Evolutionary conservation across 2,888 invertebrate genomes (phyloP).

Genomic region (Nephrotoma flavescens): DNA sequence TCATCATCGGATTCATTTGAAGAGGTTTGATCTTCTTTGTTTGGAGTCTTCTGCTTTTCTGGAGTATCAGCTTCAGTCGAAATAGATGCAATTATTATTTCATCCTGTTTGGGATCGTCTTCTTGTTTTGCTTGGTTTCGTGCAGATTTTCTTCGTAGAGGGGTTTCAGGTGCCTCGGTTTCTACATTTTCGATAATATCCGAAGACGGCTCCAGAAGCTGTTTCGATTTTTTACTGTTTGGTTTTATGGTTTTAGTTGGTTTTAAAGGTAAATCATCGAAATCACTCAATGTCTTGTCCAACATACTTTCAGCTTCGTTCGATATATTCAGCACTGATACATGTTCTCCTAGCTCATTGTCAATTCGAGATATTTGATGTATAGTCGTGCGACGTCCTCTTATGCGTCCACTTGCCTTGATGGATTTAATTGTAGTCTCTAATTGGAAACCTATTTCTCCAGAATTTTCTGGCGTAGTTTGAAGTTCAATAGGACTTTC

Average conservation of each 20-base stretch:
- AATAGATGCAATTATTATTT: neutral
- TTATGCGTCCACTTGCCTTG: neutral
- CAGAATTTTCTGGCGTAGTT: neutral
- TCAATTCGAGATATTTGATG: neutral
- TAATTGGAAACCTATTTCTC: neutral
- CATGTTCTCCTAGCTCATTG: neutral
- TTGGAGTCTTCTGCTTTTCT: neutral
- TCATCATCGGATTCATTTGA: slow-evolving; percentile 17
- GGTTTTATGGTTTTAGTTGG: neutral
- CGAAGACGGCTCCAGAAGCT: neutral
- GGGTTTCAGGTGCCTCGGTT: neutral
- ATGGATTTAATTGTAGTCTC: neutral
- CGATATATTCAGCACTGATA: neutral
- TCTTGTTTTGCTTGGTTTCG: neutral
- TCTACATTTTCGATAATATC: neutral
- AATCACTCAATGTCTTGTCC: neutral
- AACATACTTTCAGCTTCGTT: neutral
- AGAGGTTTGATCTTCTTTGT: slow-evolving; percentile 1
- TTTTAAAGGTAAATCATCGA: neutral
- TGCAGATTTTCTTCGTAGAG: neutral
- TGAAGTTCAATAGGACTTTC: neutral
- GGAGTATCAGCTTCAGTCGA: neutral
- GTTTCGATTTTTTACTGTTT: neutral
- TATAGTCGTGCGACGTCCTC: neutral
- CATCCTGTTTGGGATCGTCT: neutral